Evolutionary conservation across 1,140 invertebrate species (phyloP).

Genomic region (Brachionus paranguensis): DNA sequence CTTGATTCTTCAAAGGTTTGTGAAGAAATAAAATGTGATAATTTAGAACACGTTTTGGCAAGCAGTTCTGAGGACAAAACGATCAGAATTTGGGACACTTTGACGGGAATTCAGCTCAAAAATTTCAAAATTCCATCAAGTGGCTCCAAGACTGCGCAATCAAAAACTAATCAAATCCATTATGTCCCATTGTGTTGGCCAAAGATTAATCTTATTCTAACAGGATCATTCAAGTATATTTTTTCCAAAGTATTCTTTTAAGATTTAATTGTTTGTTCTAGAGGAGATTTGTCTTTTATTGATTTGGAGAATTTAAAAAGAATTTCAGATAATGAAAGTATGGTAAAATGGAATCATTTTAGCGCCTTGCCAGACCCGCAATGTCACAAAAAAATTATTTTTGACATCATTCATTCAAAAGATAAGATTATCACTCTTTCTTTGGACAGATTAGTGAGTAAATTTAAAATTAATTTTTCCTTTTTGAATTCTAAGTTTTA

Average conservation of each 20-base stretch:
- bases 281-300: neutral
- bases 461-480: neutral
- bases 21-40: neutral
- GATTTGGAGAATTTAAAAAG: conserved; percentile 12
- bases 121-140: neutral
- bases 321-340: neutral
- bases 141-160: neutral
- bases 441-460: conserved; percentile 13
- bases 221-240: conserved; percentile 20
- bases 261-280: neutral
- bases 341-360: neutral
- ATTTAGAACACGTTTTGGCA: neutral
- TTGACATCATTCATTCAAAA: neutral
- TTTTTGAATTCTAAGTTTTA: neutral
- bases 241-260: neutral
- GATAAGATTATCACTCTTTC: neutral
- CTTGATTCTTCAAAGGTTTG: neutral
- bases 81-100: conserved; percentile 5
- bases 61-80: conserved; percentile 33
- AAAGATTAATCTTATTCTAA: neutral
- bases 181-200: conserved; percentile 19
- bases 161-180: neutral
- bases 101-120: neutral
- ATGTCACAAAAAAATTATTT: conserved; percentile 13
- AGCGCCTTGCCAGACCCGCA: neutral